Percentiles rank a stretch among this genome's conserved stretches.
Evolutionary conservation across 2,113 vertebrate species (phyloP).

Genomic region (Atlantisia rogersi): DNA sequence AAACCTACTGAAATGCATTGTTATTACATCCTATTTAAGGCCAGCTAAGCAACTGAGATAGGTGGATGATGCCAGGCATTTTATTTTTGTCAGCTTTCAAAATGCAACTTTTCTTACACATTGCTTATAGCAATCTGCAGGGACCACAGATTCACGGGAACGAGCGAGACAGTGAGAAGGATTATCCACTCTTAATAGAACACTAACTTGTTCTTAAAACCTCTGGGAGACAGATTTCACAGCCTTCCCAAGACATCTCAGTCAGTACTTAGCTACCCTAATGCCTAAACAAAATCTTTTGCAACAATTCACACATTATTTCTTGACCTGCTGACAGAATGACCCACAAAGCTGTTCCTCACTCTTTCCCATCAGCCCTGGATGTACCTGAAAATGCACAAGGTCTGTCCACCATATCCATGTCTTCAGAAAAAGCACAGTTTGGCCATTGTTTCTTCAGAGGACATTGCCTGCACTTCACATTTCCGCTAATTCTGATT

Average conservation of each 20-base stretch:
- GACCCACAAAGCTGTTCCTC: not conserved
- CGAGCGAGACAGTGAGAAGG: not conserved
- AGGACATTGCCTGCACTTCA: not conserved
- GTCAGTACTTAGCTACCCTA: not conserved
- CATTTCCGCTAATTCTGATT: not conserved
- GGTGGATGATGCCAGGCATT: not conserved
- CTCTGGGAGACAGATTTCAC: slow-evolving; percentile 9
- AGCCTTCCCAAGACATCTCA: not conserved
- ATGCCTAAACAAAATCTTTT: not conserved
- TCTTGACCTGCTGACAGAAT: not conserved
- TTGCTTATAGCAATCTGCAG: slow-evolving; percentile 13
- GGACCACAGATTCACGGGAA: not conserved
- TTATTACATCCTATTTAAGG: not conserved
- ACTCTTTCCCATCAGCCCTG: not conserved
- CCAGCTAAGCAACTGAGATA: not conserved
- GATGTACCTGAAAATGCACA: not conserved
- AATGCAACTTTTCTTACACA: not conserved
- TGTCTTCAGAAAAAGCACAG: not conserved
- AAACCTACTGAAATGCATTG: not conserved
- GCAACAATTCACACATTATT: not conserved
- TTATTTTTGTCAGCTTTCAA: slow-evolving; percentile 9
- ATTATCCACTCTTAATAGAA: slow-evolving; percentile 5
- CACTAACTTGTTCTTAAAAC: not conserved
- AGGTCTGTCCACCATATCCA: not conserved
- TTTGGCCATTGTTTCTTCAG: not conserved